These are phyloP conservation scores for Exaiptasia diaphana DNA, from an alignment of 64 coral and sea anemone genomes.

Conservation along the genomic window DNA sequence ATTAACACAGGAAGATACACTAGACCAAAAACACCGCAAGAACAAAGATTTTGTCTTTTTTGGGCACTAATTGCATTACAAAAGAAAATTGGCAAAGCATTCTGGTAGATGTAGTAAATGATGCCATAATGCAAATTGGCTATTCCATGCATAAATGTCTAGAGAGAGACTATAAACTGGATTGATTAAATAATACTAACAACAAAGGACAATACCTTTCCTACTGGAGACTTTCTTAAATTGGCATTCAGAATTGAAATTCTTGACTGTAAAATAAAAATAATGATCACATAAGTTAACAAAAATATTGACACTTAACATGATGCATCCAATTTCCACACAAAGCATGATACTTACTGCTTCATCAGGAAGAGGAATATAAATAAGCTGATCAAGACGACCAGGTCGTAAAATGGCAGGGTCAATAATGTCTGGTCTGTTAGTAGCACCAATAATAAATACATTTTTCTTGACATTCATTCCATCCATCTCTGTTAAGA, in stretches of 20 bases:
- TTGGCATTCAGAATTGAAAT: conserved; percentile 79
- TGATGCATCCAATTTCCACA: too few relatives aligned
- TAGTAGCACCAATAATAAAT: conserved; percentile 99
- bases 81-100: too few relatives aligned
- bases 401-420: conserved; percentile 94
- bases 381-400: conserved; percentile 96
- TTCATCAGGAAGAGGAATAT: conserved; percentile 98
- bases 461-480: conserved; percentile 99
- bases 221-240: conserved; percentile 92
- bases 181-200: too few relatives aligned
- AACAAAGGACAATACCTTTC: conserved; percentile 78
- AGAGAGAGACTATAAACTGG: too few relatives aligned
- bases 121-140: too few relatives aligned
- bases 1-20: too few relatives aligned
- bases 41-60: too few relatives aligned
- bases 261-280: conserved; percentile 69
- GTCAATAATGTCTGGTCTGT: conserved; percentile 99
- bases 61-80: too few relatives aligned
- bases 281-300: not conserved
- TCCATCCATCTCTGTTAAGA: conserved; percentile 98
- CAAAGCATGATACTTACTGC: conserved; percentile 27
- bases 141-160: too few relatives aligned
- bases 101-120: too few relatives aligned
- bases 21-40: too few relatives aligned
- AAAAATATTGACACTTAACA: too few relatives aligned